Percentiles rank a stretch among this genome's conserved stretches.
Evolutionary conservation across 2,797 vertebrate species (phyloP).

Genomic region (Tenualosa ilisha): DNA sequence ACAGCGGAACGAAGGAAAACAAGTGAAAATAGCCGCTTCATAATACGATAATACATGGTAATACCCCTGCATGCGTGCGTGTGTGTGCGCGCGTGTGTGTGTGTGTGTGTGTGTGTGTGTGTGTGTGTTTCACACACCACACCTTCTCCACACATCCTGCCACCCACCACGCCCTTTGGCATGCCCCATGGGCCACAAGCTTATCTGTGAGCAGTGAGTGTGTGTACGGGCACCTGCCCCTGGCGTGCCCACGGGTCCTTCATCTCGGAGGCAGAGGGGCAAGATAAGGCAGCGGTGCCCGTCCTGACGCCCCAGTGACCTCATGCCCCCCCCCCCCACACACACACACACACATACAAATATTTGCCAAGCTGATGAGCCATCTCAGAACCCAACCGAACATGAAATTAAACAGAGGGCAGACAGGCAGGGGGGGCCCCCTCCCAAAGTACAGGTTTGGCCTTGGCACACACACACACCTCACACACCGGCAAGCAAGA

Average conservation of each 20-base stretch:
- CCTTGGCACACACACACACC: slow-evolving; percentile 39
- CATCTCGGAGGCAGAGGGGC: slow-evolving; percentile 44
- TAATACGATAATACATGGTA: not conserved
- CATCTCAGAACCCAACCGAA: slow-evolving; percentile 74
- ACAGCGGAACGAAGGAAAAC: not conserved
- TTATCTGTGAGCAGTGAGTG: slow-evolving; percentile 42
- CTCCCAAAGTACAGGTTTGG: slow-evolving; percentile 49
- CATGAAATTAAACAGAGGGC: slow-evolving; percentile 76
- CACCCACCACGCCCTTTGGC: not conserved
- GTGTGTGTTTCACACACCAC: not conserved
- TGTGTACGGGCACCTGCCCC: slow-evolving; percentile 37
- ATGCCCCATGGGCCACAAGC: not conserved
- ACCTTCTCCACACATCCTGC: not conserved
- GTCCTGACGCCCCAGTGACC: slow-evolving; percentile 2
- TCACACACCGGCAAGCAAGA: not conserved
- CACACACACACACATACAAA: slow-evolving; percentile 51
- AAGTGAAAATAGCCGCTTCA: not conserved
- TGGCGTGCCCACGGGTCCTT: slow-evolving; percentile 40
- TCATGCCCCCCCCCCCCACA: not conserved
- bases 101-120: not conserved
- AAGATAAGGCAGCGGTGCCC: slow-evolving; percentile 57
- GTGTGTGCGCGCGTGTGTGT: too few relatives aligned
- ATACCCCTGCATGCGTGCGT: not conserved
- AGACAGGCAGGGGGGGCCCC: slow-evolving; percentile 59
- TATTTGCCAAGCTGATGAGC: slow-evolving; percentile 78